phyloP scores from a whole-genome alignment of 2,797 vertebrate genomes.

The Echeneis naucrates region DNA sequence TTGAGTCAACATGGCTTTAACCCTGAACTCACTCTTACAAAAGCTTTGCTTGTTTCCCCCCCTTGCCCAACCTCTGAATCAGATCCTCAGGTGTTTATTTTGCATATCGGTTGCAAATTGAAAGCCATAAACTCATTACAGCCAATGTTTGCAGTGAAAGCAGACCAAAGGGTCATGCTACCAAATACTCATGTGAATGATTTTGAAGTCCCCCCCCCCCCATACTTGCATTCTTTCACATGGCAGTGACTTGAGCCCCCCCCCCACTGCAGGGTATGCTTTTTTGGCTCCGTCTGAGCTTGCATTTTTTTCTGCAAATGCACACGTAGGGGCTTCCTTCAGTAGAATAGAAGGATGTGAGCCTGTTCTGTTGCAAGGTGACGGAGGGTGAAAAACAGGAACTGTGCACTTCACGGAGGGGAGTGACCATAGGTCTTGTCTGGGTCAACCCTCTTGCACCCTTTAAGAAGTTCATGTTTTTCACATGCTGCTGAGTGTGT shows the following conservation, averaged over 20 bases:
- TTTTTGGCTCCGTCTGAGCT: constrained; percentile 63
- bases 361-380: constrained; percentile 74
- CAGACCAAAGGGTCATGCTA: constrained; percentile 30
- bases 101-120: constrained; percentile 40
- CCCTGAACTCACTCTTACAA: constrained; percentile 31
- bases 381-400: constrained; percentile 83
- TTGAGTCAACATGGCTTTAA: constrained; percentile 55
- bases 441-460: constrained; percentile 58
- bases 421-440: constrained; percentile 66
- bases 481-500: constrained; percentile 57
- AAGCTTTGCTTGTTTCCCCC: constrained; percentile 35
- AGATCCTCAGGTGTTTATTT: constrained; percentile 54
- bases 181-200: background rate
- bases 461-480: constrained; percentile 65
- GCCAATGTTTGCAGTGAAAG: constrained; percentile 27
- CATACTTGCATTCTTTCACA: constrained; percentile 22
- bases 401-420: constrained; percentile 66
- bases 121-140: constrained; percentile 30
- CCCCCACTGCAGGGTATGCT: constrained; percentile 63
- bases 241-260: constrained; percentile 9
- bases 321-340: constrained; percentile 77
- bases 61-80: constrained; percentile 14
- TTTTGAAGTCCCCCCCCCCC: constrained; percentile 9
- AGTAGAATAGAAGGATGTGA: constrained; percentile 86
- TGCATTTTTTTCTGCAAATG: constrained; percentile 64